These are phyloP conservation scores for Acromyrmex echinatior DNA, from an alignment of 1,140 invertebrate genomes.

Conservation along the genomic window DNA sequence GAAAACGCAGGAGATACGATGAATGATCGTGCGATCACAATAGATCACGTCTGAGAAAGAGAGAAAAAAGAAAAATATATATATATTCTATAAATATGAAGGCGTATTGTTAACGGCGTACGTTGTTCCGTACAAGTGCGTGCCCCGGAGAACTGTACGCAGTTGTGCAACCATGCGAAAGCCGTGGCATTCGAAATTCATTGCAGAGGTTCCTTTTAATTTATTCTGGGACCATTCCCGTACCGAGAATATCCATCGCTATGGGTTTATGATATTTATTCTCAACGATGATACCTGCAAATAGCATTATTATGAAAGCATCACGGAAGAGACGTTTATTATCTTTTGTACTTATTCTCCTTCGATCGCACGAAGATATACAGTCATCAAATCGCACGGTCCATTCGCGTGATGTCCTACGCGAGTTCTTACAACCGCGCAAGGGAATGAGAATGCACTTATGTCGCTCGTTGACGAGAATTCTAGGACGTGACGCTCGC, in stretches of 20 bases:
- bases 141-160: not conserved
- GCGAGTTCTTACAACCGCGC: constrained; percentile 1
- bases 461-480: constrained; percentile 16
- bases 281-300: not conserved
- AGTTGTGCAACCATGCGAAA: constrained; percentile 27
- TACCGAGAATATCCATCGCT: not conserved
- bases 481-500: not conserved
- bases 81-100: not conserved
- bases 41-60: not conserved
- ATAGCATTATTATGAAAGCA: constrained; percentile 28
- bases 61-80: not conserved
- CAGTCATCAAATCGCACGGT: constrained; percentile 5
- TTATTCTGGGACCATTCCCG: constrained; percentile 7
- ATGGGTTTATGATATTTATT: not conserved
- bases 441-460: constrained; percentile 20
- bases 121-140: constrained; percentile 3
- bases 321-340: not conserved
- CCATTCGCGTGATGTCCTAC: constrained; percentile 28
- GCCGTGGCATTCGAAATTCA: constrained; percentile 44
- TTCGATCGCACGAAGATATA: not conserved
- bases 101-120: not conserved
- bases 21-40: not conserved
- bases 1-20: not conserved
- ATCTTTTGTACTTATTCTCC: not conserved
- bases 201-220: not conserved